Conservation (phyloP, 1,140 invertebrate genomes). For the Trigoniulus corallinus region DNA sequence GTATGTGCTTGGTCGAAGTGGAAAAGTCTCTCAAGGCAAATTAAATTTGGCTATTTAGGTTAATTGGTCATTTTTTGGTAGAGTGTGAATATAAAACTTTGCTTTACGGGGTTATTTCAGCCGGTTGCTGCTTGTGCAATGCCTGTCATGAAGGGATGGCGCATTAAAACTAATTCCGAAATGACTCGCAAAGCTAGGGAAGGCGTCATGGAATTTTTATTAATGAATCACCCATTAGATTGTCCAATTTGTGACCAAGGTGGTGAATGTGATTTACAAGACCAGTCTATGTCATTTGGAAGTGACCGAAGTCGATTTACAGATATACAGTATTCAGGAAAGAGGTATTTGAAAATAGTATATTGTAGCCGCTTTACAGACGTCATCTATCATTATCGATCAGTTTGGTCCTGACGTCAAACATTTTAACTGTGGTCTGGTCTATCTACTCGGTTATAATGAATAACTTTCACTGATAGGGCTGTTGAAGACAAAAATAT, state of each 20-base stretch:
- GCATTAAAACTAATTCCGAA: slow-evolving; percentile 94
- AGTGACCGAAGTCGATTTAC: slow-evolving; percentile 86
- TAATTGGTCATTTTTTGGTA: background rate
- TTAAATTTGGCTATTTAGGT: too few species aligned
- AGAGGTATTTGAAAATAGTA: slow-evolving; percentile 53
- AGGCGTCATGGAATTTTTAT: slow-evolving; percentile 97
- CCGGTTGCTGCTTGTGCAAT: slow-evolving; percentile 99
- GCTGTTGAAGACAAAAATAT: slow-evolving; percentile 99
- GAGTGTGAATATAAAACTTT: background rate
- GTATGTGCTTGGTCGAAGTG: slow-evolving; percentile 99
- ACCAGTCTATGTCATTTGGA: slow-evolving; percentile 99
- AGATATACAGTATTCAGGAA: slow-evolving; percentile 84
- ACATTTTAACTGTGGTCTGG: too few species aligned
- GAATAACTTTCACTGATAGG: too few species aligned
- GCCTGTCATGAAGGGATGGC: slow-evolving; percentile 98
- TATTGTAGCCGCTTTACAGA: too few species aligned
- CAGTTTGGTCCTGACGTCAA: too few species aligned
- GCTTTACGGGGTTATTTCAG: slow-evolving; percentile 28
- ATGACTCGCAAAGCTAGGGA: slow-evolving; percentile 84
- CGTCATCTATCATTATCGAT: too few species aligned
- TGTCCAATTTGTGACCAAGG: slow-evolving; percentile 99
- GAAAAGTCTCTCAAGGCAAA: slow-evolving; percentile 75
- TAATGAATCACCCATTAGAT: slow-evolving; percentile 96
- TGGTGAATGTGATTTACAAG: slow-evolving; percentile 97
- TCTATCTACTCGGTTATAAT: too few species aligned